Conservation (phyloP, 2,888 invertebrate genomes). For the Pheosia tremula region DNA sequence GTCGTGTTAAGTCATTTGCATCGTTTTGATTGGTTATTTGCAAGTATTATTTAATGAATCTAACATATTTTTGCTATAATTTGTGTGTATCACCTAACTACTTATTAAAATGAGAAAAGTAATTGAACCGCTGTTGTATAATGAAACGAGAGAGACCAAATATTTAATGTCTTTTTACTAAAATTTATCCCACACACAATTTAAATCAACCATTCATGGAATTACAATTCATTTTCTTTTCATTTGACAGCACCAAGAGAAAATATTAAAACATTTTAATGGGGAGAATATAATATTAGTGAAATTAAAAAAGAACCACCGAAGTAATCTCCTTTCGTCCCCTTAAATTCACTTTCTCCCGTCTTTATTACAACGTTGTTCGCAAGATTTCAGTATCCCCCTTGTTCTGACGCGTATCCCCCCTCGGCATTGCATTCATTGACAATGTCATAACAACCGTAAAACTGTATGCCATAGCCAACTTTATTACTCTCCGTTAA, state of each 20-base stretch:
- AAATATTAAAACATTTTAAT: conserved; percentile 40
- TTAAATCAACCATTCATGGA: background rate
- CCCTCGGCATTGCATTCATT: conserved; percentile 68
- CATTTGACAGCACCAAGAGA: conserved; percentile 6
- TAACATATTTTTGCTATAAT: background rate
- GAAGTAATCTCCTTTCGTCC: conserved; percentile 81
- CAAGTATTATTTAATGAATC: background rate
- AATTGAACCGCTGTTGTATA: no score
- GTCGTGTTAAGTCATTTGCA: conserved; percentile 12
- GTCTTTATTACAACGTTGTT: conserved; percentile 86
- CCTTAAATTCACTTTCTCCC: conserved; percentile 87
- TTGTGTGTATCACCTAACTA: background rate
- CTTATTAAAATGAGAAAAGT: no score
- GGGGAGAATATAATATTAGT: conserved; percentile 70
- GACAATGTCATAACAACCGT: conserved; percentile 70
- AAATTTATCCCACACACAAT: background rate
- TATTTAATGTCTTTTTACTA: no score
- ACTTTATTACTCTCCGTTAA: conserved; percentile 65
- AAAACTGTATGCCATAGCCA: conserved; percentile 56
- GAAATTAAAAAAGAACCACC: conserved; percentile 81
- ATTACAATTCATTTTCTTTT: background rate
- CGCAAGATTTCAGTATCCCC: conserved; percentile 84
- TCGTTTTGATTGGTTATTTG: no score
- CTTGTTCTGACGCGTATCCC: conserved; percentile 76
- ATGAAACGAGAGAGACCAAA: no score